Base-by-base conservation (phyloP, 1,140 invertebrate species). In the Chrysopa pallens region DNA sequence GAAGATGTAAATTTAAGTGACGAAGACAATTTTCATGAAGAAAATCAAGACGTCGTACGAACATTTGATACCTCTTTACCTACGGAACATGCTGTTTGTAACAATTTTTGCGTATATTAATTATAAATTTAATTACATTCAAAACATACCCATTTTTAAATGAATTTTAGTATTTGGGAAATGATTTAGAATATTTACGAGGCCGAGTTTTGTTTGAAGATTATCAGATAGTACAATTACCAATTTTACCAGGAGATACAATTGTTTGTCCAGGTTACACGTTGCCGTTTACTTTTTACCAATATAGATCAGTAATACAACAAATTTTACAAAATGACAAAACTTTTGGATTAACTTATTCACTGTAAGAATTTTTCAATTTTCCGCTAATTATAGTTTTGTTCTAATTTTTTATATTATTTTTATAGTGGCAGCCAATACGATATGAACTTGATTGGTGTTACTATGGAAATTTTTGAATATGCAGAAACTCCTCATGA, bases 211-310 rank as follows among this genome's bases (percentile, higher is more conserved):
- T 58, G 17, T 59, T 49, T 46, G 59, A 61, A 37, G 56, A 60
- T 45, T 56, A 57, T 6, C 50, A 55, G 42, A 42, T 57, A 1
- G 46, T 59, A 8, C 45, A 48, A 28, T 45, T 58, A 38, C 42
- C 55, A 6, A 55, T 54, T 15, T 50, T 61, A 23, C 52, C 55
- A 37, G 58, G 56, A 1, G 57, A 56, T 17, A 60, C 57, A 7
- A 46, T 58, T 40, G 59, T 57, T 7, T 59, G 59, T 45, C 59
- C 59, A n/a, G 59, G 57, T 1, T 59, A 59, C 42, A 60, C 55
- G 6, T 42, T 61, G 8, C 59, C 59, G 7, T 48, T 61, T 36
- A 50, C 54, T n/a, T 48, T 60, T 39, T 12, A 46, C 13, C 13
- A 27, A 2, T 12, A 13, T 36, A 6, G 12, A 36, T 12, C 36